Evolutionary conservation across 2,113 vertebrate genomes (phyloP).

Genomic region (Notiomystis cincta): DNA sequence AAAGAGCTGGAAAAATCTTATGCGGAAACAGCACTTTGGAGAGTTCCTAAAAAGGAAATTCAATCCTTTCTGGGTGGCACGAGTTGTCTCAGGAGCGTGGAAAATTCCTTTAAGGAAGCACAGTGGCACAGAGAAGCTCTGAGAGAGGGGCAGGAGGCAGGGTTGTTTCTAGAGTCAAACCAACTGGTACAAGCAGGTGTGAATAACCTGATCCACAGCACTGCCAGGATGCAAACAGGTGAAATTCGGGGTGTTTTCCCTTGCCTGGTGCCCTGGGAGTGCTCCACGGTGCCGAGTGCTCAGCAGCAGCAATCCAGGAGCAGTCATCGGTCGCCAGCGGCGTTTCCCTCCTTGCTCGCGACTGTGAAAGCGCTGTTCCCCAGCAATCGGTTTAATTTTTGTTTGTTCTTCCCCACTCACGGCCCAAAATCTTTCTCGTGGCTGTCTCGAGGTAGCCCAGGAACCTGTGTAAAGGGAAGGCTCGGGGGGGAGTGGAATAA

Average conservation of each 20-base stretch:
- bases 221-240: fast-evolving
- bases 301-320: background rate
- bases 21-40: background rate
- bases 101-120: background rate
- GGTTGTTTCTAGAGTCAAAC: background rate
- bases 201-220: too few relatives aligned
- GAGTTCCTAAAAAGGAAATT: background rate
- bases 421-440: background rate
- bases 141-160: background rate
- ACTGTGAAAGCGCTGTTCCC: background rate
- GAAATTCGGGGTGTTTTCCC: background rate
- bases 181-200: background rate
- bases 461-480: background rate
- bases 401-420: background rate
- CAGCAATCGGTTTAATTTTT: background rate
- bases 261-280: background rate
- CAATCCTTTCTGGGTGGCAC: background rate
- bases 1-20: background rate
- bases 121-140: background rate
- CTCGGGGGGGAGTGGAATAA: background rate
- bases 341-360: background rate
- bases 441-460: background rate
- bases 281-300: background rate
- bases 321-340: background rate
- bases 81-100: background rate